phyloP scores from a whole-genome alignment of 2,797 vertebrate species.

The Myiotriccus ornatus region DNA sequence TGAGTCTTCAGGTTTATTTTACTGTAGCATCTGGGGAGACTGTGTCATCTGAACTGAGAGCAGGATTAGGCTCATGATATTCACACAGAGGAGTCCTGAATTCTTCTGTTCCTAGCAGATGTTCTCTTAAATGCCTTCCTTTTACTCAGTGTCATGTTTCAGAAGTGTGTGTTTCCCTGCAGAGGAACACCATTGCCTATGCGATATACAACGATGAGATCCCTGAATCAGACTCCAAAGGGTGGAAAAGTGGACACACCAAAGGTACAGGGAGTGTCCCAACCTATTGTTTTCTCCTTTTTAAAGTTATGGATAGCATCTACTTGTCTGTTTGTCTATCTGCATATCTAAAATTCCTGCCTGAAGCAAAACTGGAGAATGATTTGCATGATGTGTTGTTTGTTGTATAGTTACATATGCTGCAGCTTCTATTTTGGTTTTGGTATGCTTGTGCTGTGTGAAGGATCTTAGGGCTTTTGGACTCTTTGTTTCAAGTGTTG shows the following conservation, averaged over 20 bases:
- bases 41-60: neutral
- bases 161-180: slow-evolving; percentile 52
- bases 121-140: neutral
- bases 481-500: neutral
- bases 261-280: slow-evolving; percentile 82
- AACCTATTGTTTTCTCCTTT: neutral
- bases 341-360: neutral
- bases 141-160: neutral
- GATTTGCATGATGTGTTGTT: neutral
- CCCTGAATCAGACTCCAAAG: slow-evolving; percentile 74
- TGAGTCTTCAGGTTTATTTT: neutral
- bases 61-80: neutral
- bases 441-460: neutral
- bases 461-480: neutral
- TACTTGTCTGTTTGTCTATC: neutral
- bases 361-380: neutral
- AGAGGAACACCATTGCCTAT: slow-evolving; percentile 83
- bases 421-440: neutral
- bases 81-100: neutral
- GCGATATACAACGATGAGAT: slow-evolving; percentile 87
- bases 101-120: neutral
- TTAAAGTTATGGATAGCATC: neutral
- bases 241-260: slow-evolving; percentile 80
- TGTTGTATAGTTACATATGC: neutral
- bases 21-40: neutral